Evolutionary conservation across 2,888 invertebrate species (phyloP), one percentile per base, ranked within the genome.

Genomic region (Cordylochernes scorpioides): DNA sequence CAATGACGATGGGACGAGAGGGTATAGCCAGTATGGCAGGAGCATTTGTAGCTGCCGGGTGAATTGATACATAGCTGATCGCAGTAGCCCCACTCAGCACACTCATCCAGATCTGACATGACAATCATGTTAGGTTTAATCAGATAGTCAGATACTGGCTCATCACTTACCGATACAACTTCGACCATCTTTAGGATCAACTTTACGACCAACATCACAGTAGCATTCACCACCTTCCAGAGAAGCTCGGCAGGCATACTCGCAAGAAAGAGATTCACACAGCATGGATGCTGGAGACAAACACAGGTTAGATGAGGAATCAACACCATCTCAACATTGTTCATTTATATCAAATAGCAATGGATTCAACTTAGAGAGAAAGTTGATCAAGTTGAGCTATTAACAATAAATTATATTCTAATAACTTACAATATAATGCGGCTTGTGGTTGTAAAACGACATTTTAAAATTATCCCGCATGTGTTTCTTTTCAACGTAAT

Each of bases 31-130:
- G 64, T 61, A 1, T 68, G 68, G 51, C 88, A 91, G 10, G 67
- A 64, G 53, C 91, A 91, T 22, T 54, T 59, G 55, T 72, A 91
- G 7, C 77, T 55, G 6, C 64, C 84, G 2, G 70, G 71, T 0
- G 69, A 70, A 52, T 94, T 91, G 34, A 67, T 64, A 52, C 97
- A 97, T 17, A 72, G 60, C 54, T 97, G 97, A 49, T 91, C 86
- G 53, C 94, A 97, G 33, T 47, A 50, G 15, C 58, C 58, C 47
- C 54, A 58, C 29, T 49, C 47, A 10, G 46, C 39, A 42, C 60
- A 60, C 39, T 94, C 91, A 57, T 94, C 70, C 42, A 75, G 64
- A 59, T 97, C 94, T 65, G 49, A 7, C 45, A 39, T 31, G 24
- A 27, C 21, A 28, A 22, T 9, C 17, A 30, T 14, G 14, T 26